A percentile compares a stretch with the other conserved stretches of the same genome.
Evolutionary conservation across 2,113 vertebrate genomes (phyloP).

Genomic region (Diphyllodes magnificus): DNA sequence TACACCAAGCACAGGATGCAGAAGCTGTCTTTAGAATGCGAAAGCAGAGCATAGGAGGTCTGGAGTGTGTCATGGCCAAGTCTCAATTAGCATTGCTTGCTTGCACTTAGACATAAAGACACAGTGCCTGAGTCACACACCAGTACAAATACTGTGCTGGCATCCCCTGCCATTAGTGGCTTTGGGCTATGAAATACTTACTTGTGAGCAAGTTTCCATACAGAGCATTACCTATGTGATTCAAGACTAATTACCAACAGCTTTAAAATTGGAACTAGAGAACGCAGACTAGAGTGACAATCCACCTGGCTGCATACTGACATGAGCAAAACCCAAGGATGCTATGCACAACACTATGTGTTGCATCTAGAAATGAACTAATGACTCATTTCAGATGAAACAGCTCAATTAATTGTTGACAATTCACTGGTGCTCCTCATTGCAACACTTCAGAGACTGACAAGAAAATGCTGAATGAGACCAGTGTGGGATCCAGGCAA

Average conservation of each 20-base stretch:
- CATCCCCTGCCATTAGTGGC: conserved; percentile 22
- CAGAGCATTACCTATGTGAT: background rate
- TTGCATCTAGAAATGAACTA: conserved; percentile 36
- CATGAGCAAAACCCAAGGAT: conserved; percentile 18
- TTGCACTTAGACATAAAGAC: conserved; percentile 33
- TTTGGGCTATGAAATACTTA: conserved; percentile 1
- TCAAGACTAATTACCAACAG: background rate
- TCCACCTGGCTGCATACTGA: background rate
- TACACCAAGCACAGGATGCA: conserved; percentile 59
- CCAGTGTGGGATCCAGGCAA: conserved; percentile 73
- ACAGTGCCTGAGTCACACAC: conserved; percentile 72
- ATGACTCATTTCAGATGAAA: conserved; percentile 25
- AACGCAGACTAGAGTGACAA: background rate
- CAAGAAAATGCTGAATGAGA: conserved; percentile 28
- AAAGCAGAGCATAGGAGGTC: conserved; percentile 61
- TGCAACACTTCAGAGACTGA: conserved; percentile 7
- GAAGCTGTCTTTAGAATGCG: conserved; percentile 60
- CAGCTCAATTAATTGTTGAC: background rate
- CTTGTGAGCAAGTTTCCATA: background rate
- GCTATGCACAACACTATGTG: background rate
- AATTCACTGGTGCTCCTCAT: conserved; percentile 13
- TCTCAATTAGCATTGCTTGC: conserved; percentile 47
- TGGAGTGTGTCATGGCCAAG: conserved; percentile 19
- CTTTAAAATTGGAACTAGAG: conserved; percentile 9
- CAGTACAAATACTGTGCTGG: conserved; percentile 18